Evolutionary conservation across 2,113 vertebrate species (phyloP), one percentile per base, ranked within the genome.

Genomic region (Drymodes brunneopygia): DNA sequence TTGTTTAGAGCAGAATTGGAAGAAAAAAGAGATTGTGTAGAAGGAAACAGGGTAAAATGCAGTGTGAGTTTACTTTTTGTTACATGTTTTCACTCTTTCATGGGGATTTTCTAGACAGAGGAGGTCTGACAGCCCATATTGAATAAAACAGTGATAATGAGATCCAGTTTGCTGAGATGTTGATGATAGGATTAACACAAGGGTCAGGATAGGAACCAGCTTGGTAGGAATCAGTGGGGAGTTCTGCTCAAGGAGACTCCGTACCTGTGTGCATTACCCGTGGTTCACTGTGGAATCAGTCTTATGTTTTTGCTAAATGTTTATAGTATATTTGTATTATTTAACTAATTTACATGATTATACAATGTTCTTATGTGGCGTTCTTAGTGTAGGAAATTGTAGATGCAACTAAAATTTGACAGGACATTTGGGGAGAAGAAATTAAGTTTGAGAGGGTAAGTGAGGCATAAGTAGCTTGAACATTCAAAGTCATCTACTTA

Each of bases 101-200:
- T 5, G 13, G 18, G 20, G 17, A 19, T 82, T 86, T 70, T 61
- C n/a, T 73, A 35, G 48, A 24, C 40, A 44, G 29, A 71, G 24
- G 22, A 73, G 35, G 22, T 78, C 11, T n/a, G 40, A 22, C 17
- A 28, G 40, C 61, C 42, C 2, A 0, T 53, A 44, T 19, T 94
- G 45, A 61, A 2, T 84, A 29, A 31, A 81, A 70, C 7, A 38
- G 22, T 21, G 48, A 33, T 66, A 50, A 13, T 1, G 23, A 50
- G 44, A 58, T 70, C 7, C 15, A 50, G 44, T 62, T 80, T 44
- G 38, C 28, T 85, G 45, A 73, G 27, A 20, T 64, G 47, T 12
- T 0, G 0, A 23, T 42, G 35, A n/a, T 1, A 29, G 73, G 50
- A 73, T 81, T 84, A 77, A 18, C 24, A 14, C 6, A 19, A 17